Base-by-base conservation (phyloP, 2,888 invertebrate genomes). In the Cephus pulcher region DNA sequence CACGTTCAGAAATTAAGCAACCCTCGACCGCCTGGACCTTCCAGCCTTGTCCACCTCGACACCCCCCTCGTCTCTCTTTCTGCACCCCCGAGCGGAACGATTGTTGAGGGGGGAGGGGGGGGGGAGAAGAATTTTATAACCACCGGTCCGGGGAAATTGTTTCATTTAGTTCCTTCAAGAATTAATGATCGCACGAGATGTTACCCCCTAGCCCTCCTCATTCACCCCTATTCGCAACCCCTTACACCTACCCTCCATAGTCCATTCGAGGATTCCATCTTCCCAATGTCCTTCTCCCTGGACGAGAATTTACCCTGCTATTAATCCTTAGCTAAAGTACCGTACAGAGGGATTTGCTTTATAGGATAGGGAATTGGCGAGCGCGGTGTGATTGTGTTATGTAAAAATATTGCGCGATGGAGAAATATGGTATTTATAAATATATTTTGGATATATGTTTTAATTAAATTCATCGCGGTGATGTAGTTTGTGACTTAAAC, bases 1-100 rank as follows among this genome's bases (percentile, higher is more conserved):
- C 77, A 82, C 84, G 83, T 88, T 85, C 84, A 88, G 86, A 88
- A 89, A 88, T 88, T 86, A 87, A 88, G 85, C 85, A 83, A 86
- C 84, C 83, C 86, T 84, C 80, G 78, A 32, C 82, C 75, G 80
- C 80, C 12, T 34, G 71, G 56, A 56, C 56, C 56, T 56, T 56
- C 56, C 11, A 23, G 9, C 12, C 71, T 71, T 71, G 71, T 33
- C 71, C 71, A 56, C 23, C 40, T 40, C 23, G 40, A 23, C 15
- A 15, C 15, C 40, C 40, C 6, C 9, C 56, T 15, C 23, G 23
- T 56, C 9, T 1, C 23, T 6, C 56, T 23, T 56, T 23, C 23
- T 56, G 56, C 23, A 56, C 23, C 56, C 56, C 23, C 9, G 2
- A 56, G 56, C 23, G 23, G 23, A 9, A 56, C 9, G 56, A 23